Percentiles rank a stretch among this genome's conserved stretches.
Evolutionary conservation across 2,797 vertebrate genomes (phyloP).

Genomic region (Bovichtus diacanthus): DNA sequence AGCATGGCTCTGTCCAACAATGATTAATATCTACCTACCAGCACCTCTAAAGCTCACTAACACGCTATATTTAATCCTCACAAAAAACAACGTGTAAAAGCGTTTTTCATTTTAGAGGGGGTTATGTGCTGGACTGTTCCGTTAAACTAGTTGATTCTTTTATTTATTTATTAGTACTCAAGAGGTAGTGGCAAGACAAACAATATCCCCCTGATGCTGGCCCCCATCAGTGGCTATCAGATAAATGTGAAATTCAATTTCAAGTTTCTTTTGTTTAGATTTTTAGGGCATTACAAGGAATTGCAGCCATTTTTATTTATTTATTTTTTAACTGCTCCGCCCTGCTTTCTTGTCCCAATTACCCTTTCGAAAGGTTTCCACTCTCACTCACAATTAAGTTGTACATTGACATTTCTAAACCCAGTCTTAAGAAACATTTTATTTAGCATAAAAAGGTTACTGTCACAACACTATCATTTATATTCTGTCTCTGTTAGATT

Average conservation of each 20-base stretch:
- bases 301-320: neutral
- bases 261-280: constrained; percentile 4
- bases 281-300: neutral
- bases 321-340: constrained; percentile 3
- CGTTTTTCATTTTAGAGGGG: neutral
- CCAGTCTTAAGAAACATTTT: neutral
- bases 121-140: neutral
- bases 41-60: neutral
- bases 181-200: neutral
- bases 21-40: neutral
- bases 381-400: constrained; percentile 23
- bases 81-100: neutral
- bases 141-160: neutral
- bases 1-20: neutral
- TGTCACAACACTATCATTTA: neutral
- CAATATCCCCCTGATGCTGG: neutral
- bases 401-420: constrained; percentile 35
- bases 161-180: neutral
- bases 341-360: constrained; percentile 26
- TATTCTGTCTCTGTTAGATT: neutral
- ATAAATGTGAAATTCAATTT: neutral
- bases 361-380: constrained; percentile 38
- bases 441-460: constrained; percentile 31
- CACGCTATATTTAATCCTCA: neutral
- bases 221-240: neutral